Conservation (phyloP, 2,888 invertebrate species). For the Malthinus flaveolus region DNA sequence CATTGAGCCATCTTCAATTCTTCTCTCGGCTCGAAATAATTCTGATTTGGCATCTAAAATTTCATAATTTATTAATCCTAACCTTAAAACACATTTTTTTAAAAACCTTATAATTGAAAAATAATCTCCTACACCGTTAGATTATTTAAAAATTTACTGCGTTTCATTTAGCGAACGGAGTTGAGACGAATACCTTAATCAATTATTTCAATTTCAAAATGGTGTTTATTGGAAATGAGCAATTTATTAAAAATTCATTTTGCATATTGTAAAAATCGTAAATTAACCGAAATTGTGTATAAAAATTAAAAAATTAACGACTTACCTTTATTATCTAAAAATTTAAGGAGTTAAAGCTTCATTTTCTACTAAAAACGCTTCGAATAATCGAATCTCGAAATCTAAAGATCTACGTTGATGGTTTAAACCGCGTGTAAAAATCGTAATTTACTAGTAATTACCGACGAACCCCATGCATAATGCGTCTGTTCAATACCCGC, state of each 20-base stretch:
- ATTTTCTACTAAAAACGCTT: conserved; percentile 24
- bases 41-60: conserved; percentile 32
- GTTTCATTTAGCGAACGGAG: not conserved
- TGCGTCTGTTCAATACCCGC: not conserved
- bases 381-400: conserved; percentile 18
- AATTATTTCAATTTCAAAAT: conserved; percentile 33
- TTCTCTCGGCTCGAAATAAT: conserved; percentile 24
- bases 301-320: conserved; percentile 16
- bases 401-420: conserved; percentile 18
- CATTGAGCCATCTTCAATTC: conserved; percentile 45
- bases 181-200: not conserved
- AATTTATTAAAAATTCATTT: conserved; percentile 14
- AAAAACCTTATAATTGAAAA: too few relatives aligned
- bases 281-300: not conserved
- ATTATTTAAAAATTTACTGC: not conserved
- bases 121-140: not conserved
- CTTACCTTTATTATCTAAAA: conserved; percentile 14
- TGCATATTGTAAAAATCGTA: conserved; percentile 1
- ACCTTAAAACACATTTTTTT: conserved; percentile 11
- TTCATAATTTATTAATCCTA: conserved; percentile 4
- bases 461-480: not conserved
- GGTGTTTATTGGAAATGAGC: conserved; percentile 33
- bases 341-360: conserved; percentile 24
- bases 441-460: conserved; percentile 9
- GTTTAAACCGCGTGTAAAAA: conserved; percentile 29